These are phyloP conservation scores for Drosophila lowei DNA, from an alignment of 1,140 invertebrate genomes.

Conservation along the genomic window DNA sequence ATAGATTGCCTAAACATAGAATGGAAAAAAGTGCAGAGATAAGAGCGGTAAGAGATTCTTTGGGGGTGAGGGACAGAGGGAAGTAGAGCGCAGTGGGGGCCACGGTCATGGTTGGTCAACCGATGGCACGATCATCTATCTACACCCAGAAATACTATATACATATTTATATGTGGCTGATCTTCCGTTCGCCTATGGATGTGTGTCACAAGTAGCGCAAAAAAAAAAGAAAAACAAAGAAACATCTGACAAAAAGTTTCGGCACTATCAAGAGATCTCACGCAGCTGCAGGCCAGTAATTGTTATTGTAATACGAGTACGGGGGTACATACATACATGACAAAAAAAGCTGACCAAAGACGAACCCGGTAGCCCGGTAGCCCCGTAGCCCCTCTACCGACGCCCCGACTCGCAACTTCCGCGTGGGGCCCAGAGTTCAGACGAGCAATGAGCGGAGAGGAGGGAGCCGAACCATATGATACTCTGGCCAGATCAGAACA, in stretches of 20 bases:
- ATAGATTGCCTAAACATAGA: slow-evolving; percentile 1
- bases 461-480: too few species aligned
- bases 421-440: too few species aligned
- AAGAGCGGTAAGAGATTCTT: background rate
- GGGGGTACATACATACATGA: too few species aligned
- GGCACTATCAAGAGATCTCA: slow-evolving; percentile 37
- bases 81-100: background rate
- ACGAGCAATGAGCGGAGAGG: too few species aligned
- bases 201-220: too few species aligned
- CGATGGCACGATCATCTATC: slow-evolving; percentile 10
- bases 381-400: too few species aligned
- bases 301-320: too few species aligned
- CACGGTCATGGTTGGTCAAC: slow-evolving; percentile 9
- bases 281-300: slow-evolving; percentile 32
- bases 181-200: background rate
- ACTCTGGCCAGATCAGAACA: too few species aligned
- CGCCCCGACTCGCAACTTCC: too few species aligned
- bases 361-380: too few species aligned
- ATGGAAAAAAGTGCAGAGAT: slow-evolving; percentile 14
- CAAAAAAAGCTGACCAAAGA: too few species aligned
- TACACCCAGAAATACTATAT: background rate
- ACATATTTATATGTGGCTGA: background rate
- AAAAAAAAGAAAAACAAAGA: background rate
- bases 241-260: slow-evolving; percentile 9
- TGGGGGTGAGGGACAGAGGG: background rate